phyloP scores from a whole-genome alignment of 2,888 invertebrate species.

The Drosophila austrosaltans region DNA sequence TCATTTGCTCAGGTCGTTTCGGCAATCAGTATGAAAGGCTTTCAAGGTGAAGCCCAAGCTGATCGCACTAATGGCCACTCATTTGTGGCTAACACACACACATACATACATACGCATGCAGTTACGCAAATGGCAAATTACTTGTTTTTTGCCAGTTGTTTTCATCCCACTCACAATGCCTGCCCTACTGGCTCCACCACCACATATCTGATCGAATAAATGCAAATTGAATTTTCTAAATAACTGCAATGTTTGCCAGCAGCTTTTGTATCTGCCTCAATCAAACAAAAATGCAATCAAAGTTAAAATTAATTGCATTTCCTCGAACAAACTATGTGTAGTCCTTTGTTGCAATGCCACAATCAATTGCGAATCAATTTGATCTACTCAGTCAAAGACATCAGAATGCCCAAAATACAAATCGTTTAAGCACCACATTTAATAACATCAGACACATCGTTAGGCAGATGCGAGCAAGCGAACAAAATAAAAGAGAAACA shows the following conservation, averaged over 20 bases:
- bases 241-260: constrained; percentile 47
- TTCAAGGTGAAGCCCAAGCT: constrained; percentile 20
- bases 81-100: constrained; percentile 27
- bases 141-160: constrained; percentile 40
- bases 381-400: not conserved
- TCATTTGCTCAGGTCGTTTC: constrained; percentile 52
- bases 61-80: constrained; percentile 18
- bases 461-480: constrained; percentile 34
- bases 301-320: constrained; percentile 57
- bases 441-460: constrained; percentile 44
- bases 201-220: constrained; percentile 20
- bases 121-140: constrained; percentile 44
- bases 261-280: constrained; percentile 20
- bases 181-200: not conserved
- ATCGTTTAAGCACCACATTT: constrained; percentile 34
- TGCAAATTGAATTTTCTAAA: constrained; percentile 66
- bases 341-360: constrained; percentile 7
- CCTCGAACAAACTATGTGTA: constrained; percentile 37
- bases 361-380: constrained; percentile 40
- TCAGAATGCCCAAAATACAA: constrained; percentile 3
- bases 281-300: constrained; percentile 63
- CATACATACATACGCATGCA: constrained; percentile 31
- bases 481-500: not conserved
- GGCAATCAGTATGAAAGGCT: constrained; percentile 47
- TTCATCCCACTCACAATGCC: constrained; percentile 25